Percentiles rank a stretch among this genome's conserved stretches.
Evolutionary conservation across 2,888 invertebrate genomes (phyloP).

Genomic region (Habrosyne pyritoides): DNA sequence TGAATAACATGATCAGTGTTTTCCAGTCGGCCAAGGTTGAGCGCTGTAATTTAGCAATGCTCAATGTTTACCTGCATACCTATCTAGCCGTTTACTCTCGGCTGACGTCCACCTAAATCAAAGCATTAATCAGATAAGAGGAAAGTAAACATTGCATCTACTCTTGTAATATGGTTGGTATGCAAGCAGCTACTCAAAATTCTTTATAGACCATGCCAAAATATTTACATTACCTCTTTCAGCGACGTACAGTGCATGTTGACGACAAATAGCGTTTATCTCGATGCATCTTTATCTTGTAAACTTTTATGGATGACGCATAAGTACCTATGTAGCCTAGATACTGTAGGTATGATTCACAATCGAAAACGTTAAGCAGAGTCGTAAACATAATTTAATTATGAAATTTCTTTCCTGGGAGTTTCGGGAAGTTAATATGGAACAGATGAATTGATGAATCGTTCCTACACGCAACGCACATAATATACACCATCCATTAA

Average conservation of each 20-base stretch:
- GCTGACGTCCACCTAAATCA: conserved; percentile 27
- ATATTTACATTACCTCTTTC: conserved; percentile 26
- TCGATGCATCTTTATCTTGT: conserved; percentile 26
- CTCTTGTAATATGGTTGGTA: conserved; percentile 27
- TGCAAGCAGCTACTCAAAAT: conserved; percentile 23
- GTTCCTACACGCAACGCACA: conserved; percentile 25
- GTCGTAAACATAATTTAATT: conserved; percentile 25
- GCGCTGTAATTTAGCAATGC: conserved; percentile 34
- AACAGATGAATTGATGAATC: conserved; percentile 39
- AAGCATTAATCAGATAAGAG: conserved; percentile 43
- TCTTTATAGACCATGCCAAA: conserved; percentile 29
- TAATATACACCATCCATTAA: conserved; percentile 57
- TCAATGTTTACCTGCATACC: conserved; percentile 51
- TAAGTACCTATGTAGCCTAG: conserved; percentile 21
- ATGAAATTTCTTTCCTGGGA: conserved; percentile 11
- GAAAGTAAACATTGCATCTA: conserved; percentile 34
- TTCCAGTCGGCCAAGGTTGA: conserved; percentile 69
- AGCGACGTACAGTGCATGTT: background rate
- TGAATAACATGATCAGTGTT: conserved; percentile 61
- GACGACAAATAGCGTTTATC: conserved; percentile 15
- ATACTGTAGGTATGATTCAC: conserved; percentile 31
- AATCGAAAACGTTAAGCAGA: conserved; percentile 38
- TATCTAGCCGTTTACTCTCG: conserved; percentile 43
- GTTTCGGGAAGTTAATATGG: conserved; percentile 18
- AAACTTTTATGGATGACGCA: conserved; percentile 32